Base-by-base conservation (phyloP, 2,888 invertebrate species). In the Drosophila pseudotalamancana region DNA sequence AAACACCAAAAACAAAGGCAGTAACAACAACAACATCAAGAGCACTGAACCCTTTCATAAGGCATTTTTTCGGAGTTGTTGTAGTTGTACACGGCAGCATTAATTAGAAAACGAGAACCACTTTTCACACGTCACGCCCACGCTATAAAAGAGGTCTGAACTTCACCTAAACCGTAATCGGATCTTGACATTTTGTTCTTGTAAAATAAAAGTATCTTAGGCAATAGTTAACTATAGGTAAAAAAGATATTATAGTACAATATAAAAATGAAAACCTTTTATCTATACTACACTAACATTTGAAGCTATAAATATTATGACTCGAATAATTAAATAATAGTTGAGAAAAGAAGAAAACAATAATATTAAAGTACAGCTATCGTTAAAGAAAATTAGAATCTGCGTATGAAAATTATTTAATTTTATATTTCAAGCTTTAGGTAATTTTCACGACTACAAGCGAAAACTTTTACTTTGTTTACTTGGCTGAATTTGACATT, bases 401-500 rank as follows among this genome's bases (percentile, higher is more conserved):
- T n/a, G n/a, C n/a, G n/a, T n/a, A n/a, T n/a, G n/a, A n/a, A n/a
- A n/a, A n/a, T n/a, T n/a, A n/a, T n/a, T 9, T 23, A 39, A 12
- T 39, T 21, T 21, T 12, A n/a, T 39, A 9, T 21, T n/a, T n/a
- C 5, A n/a, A 21, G 19, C 21, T 12, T 12, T 6, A n/a, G n/a
- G n/a, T 21, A 0, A 2, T 9, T 39, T 43, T 18, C 29, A 37
- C 8, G 29, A 31, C 16, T 14, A 19, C 9, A 3, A 9, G 31
- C 23, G 6, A 19, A 42, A 56, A 21, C 12, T 56, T 64, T n/a
- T 21, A 19, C 2, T 9, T 27, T 18, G 25, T 9, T 39, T 49
- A 34, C 31, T 37, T 45, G 37, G n/a, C 49, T 64, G 64, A 50
- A 43, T 50, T 80, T 76, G 78, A 77, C 78, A 76, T 81, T 84